Percentiles rank a stretch among this genome's conserved stretches.
phyloP scores from a whole-genome alignment of 2,113 vertebrate species.

The Sciurus niger region DNA sequence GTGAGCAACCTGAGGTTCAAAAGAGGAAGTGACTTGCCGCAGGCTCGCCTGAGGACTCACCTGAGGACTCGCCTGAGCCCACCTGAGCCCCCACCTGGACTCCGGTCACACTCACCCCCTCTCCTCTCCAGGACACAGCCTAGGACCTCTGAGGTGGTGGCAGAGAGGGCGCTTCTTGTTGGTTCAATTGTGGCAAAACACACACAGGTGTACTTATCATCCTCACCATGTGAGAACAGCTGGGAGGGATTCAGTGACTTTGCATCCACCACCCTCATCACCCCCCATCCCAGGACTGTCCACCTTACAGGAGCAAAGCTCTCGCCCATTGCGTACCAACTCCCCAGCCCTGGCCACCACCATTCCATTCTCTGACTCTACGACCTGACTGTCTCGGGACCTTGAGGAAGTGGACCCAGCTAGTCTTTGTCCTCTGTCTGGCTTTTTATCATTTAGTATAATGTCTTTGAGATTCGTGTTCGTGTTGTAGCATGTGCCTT shows the following conservation, averaged over 20 bases:
- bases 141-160: background rate
- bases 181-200: background rate
- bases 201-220: rapidly evolving
- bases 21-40: background rate
- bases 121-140: background rate
- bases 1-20: background rate
- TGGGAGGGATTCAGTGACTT: background rate
- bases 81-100: background rate
- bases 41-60: background rate
- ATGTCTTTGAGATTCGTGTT: background rate
- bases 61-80: background rate
- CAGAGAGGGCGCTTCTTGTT: background rate
- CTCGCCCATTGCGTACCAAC: background rate
- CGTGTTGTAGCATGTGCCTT: background rate
- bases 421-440: background rate
- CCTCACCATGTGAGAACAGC: too few relatives aligned
- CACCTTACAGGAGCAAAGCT: background rate
- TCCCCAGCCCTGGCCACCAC: background rate
- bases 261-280: background rate
- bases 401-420: background rate
- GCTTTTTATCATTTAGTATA: background rate
- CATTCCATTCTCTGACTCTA: background rate
- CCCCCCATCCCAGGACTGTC: background rate
- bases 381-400: background rate
- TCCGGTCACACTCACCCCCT: too few relatives aligned